A percentile compares a stretch with the other conserved stretches of the same genome.
These are phyloP conservation scores for Netta rufina DNA, from an alignment of 2,797 vertebrate genomes.

Conservation along the genomic window DNA sequence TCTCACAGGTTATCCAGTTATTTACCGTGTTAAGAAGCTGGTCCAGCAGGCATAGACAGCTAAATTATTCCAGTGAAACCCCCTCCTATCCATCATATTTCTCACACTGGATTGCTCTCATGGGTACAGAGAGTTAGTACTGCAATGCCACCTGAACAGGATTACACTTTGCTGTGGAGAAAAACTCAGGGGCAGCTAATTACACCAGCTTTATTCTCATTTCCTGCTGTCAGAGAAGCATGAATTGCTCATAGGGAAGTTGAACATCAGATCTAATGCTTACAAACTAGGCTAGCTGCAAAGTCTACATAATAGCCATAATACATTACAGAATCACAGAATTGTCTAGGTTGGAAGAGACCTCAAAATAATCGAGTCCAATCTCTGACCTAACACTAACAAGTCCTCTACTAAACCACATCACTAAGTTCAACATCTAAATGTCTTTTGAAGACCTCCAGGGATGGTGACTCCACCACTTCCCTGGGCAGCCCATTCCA, in stretches of 20 bases:
- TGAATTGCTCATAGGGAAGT: background rate
- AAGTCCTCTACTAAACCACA: no score
- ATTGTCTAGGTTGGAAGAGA: no score
- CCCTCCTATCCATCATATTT: background rate
- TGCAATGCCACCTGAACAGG: background rate
- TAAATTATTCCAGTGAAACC: background rate
- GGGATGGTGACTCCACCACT: no score
- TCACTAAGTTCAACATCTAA: no score
- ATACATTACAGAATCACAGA: background rate
- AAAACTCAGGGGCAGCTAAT: background rate
- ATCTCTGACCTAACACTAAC: no score
- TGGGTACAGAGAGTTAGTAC: background rate
- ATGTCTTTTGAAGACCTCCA: no score
- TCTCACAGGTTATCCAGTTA: background rate
- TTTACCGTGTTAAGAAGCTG: background rate
- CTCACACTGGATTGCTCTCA: background rate
- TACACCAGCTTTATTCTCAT: background rate
- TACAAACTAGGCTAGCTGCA: conserved; percentile 13
- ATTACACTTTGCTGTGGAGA: background rate
- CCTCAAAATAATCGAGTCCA: no score
- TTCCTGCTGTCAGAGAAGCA: background rate
- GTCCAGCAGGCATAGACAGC: background rate
- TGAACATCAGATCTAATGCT: background rate
- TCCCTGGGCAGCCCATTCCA: no score
- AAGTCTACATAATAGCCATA: background rate